Evolutionary conservation across 23 tunicate genomes (phyloP).

Genomic region (Corella eumyota): DNA sequence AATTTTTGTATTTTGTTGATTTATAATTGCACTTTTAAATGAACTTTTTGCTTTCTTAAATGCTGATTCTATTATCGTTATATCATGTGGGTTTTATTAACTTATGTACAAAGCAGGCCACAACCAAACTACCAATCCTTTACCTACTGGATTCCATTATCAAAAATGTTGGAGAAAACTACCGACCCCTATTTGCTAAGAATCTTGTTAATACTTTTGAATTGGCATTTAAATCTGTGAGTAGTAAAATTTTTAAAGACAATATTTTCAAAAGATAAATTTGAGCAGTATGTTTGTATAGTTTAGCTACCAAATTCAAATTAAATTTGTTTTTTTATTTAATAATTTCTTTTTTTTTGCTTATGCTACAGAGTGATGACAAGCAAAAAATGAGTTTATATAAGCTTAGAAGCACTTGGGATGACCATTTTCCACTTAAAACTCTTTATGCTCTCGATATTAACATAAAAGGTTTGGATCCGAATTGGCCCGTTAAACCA

Average conservation of each 20-base stretch:
- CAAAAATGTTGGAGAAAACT: slow-evolving; percentile 91
- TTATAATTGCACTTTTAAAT: no score
- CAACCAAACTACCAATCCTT: slow-evolving; percentile 52
- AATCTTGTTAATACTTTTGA: slow-evolving; percentile 53
- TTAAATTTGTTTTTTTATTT: not conserved
- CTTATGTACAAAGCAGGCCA: slow-evolving; percentile 25
- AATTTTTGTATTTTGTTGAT: no score
- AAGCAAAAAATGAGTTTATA: slow-evolving; percentile 56
- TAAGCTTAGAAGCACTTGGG: slow-evolving; percentile 95
- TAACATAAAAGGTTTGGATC: slow-evolving; percentile 39
- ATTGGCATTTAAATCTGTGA: slow-evolving; percentile 53
- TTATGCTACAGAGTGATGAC: slow-evolving; percentile 60
- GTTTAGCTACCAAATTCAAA: not conserved
- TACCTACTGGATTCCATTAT: slow-evolving; percentile 90
- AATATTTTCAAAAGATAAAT: not conserved
- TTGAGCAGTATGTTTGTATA: not conserved
- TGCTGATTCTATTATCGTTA: no score
- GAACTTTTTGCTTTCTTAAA: no score
- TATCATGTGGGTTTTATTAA: not conserved
- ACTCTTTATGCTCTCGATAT: slow-evolving; percentile 53
- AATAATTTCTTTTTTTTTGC: not conserved
- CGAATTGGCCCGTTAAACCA: slow-evolving; percentile 91
- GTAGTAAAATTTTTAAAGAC: slow-evolving; percentile 1
- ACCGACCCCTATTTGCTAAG: slow-evolving; percentile 68
- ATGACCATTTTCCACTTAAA: slow-evolving; percentile 52